Evolutionary conservation across 35 echinoderm and acorn worm genomes (phyloP).

Genomic region (Ophioderma brevispina): DNA sequence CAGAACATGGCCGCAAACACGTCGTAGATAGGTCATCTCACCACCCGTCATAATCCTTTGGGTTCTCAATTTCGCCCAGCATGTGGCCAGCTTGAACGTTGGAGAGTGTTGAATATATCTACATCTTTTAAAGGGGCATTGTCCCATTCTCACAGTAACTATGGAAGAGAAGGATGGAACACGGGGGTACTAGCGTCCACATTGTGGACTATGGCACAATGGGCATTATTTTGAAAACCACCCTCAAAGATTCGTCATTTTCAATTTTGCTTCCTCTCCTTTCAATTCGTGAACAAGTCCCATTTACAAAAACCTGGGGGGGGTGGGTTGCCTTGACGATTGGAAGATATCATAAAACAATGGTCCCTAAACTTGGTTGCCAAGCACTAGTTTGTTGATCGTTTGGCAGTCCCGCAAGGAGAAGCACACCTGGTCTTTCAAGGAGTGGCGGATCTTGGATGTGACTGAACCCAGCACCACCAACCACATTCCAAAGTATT

Average conservation of each 20-base stretch:
- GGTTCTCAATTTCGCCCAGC: background rate
- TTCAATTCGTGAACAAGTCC: background rate
- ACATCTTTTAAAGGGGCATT: slow-evolving; percentile 71
- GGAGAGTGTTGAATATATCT: slow-evolving; percentile 50
- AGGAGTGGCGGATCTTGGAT: background rate
- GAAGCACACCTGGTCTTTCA: background rate
- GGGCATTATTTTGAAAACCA: background rate
- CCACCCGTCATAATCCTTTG: slow-evolving; percentile 1
- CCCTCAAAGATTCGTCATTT: background rate
- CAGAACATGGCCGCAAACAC: slow-evolving; percentile 57
- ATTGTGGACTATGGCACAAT: slow-evolving; percentile 36
- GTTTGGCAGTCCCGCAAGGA: background rate
- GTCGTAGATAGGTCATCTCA: slow-evolving; percentile 32
- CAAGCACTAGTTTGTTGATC: background rate
- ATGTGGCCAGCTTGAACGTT: background rate
- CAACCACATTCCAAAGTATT: background rate
- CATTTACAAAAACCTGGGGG: background rate
- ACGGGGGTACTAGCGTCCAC: slow-evolving; percentile 70
- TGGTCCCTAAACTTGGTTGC: background rate
- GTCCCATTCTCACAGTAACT: slow-evolving; percentile 83
- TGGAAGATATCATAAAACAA: slow-evolving; percentile 1
- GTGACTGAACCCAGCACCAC: background rate
- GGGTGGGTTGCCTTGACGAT: background rate
- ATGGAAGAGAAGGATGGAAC: slow-evolving; percentile 67
- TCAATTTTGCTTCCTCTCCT: background rate